Evolutionary conservation across 2,797 vertebrate genomes (phyloP), one percentile per base, ranked within the genome.

Genomic region (Cirrhinus molitorella): DNA sequence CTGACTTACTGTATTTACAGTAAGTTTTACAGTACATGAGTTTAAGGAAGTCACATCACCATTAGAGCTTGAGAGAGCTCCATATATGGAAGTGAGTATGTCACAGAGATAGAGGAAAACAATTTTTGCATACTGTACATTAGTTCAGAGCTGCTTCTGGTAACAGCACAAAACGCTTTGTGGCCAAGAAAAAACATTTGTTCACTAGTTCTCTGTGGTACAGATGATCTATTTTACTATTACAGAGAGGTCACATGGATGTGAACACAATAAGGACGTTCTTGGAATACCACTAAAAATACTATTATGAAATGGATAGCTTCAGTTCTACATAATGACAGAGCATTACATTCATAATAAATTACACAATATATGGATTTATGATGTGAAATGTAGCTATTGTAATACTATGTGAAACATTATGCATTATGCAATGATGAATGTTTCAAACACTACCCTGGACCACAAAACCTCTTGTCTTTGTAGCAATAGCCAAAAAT

Each of bases 51-150:
- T 74, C 23, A 31, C 17, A 45, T 77, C 40, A 28, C 13, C 23
- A 28, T 63, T 19, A 71, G 14, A n/a, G 23, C 66, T 67, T 11
- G 28, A 61, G 25, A 65, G 13, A 90, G 16, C 74, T 86, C 81
- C 88, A 80, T 87, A 87, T 88, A 85, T 65, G 75, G 82, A 49
- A 57, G 65, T 70, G 67, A 75, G 80, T 45, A 8, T 43, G 55
- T 37, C 51, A 70, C 40, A 79, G 45, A 23, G 51, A 25, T 51
- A 45, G 43, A 14, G 2, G 21, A n/a, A 65, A 43, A 16, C 34
- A 6, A 43, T 57, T 66, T 67, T 25, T 51, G 76, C 76, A 51
- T 23, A 25, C 21, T 53, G 31, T 7, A 43, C 49, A 70, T 57
- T 65, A 59, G 28, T 79, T 40, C 28, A 59, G 19, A 5, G 3